phyloP scores from a whole-genome alignment of 2,113 vertebrate genomes.

The Chrysemys picta region DNA sequence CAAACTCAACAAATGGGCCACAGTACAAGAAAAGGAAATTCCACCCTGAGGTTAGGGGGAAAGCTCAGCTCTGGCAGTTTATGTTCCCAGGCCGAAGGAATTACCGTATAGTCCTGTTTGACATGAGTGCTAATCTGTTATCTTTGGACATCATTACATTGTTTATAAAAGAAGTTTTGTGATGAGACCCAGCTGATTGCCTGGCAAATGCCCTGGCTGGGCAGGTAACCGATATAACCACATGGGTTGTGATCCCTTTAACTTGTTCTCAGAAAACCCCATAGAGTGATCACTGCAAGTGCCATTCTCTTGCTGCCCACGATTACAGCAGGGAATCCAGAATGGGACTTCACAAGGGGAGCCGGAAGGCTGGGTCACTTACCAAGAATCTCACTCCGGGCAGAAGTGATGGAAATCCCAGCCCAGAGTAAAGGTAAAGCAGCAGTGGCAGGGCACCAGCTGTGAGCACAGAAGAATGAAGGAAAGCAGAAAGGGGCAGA shows the following conservation, averaged over 20 bases:
- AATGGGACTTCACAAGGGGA: not conserved
- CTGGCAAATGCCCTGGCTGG: not conserved
- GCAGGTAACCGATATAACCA: not conserved
- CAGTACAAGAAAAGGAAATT: not conserved
- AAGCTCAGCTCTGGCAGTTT: not conserved
- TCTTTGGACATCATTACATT: not conserved
- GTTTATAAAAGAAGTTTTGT: not conserved
- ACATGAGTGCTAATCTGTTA: not conserved
- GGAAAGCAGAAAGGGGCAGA: not conserved
- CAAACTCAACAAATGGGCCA: rapidly evolving
- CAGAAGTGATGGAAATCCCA: not conserved
- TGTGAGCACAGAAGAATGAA: not conserved
- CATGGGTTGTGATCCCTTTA: not conserved
- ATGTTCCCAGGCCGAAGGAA: not conserved
- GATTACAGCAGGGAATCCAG: rapidly evolving
- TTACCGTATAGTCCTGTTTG: not conserved
- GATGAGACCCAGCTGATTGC: not conserved
- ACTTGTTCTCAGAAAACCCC: not conserved
- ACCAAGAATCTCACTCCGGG: not conserved
- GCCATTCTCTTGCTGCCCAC: not conserved
- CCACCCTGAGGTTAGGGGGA: rapidly evolving
- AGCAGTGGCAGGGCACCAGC: not conserved
- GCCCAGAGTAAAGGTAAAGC: not conserved
- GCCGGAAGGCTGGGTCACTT: not conserved
- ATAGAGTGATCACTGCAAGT: not conserved